Conservation (phyloP, 1,140 invertebrate genomes). For the Aphidius gifuensis region DNA sequence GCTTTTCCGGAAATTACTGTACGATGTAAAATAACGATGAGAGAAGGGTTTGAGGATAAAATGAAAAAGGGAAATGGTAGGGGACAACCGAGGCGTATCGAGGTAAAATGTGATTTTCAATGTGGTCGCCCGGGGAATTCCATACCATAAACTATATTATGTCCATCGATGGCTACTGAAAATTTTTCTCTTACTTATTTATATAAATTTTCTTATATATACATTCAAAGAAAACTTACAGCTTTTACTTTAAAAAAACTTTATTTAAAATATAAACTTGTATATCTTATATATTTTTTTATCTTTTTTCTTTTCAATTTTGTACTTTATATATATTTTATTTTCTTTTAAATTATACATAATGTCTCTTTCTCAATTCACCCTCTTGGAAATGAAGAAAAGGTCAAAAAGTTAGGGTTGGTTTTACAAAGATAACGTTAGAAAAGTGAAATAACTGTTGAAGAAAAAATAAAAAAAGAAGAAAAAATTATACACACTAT, state of each 20-base stretch:
- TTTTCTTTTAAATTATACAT: too few relatives aligned
- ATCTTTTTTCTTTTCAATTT: too few relatives aligned
- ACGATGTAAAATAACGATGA: too few relatives aligned
- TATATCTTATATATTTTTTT: too few relatives aligned
- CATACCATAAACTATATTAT: not conserved
- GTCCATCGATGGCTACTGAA: not conserved
- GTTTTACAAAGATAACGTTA: not conserved
- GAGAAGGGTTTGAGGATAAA: too few relatives aligned
- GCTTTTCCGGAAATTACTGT: conserved; percentile 14
- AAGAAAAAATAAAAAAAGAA: not conserved
- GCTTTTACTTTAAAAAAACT: too few relatives aligned
- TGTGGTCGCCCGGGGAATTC: conserved; percentile 12
- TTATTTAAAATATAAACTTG: too few relatives aligned
- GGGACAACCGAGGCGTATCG: conserved; percentile 10
- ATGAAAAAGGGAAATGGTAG: not conserved
- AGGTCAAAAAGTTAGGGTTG: not conserved
- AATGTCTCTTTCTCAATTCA: conserved; percentile 24
- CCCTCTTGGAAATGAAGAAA: conserved; percentile 2
- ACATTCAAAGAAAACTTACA: not conserved
- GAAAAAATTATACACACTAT: not conserved
- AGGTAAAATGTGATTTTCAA: conserved; percentile 21
- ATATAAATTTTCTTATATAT: too few relatives aligned
- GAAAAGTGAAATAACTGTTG: conserved; percentile 5
- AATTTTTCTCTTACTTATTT: too few relatives aligned
- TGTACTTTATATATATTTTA: too few relatives aligned